These are phyloP conservation scores for Epizoanthus illoricatus DNA, from an alignment of 92 coral and sea anemone species.

Conservation along the genomic window DNA sequence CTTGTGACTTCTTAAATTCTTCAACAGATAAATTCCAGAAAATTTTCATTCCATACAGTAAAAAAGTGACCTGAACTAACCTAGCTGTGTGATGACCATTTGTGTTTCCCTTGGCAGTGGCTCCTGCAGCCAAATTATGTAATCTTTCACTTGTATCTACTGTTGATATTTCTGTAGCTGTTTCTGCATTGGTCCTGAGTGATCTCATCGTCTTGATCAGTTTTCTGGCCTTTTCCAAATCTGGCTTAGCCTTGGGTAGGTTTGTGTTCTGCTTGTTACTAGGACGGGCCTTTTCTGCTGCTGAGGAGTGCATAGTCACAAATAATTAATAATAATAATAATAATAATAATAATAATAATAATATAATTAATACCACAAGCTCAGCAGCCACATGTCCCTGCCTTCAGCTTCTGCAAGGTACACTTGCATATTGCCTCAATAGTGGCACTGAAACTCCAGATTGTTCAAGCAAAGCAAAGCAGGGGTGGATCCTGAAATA, in stretches of 20 bases:
- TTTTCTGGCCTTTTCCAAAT: slow-evolving; percentile 77
- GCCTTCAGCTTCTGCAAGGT: no score
- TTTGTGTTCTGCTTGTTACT: slow-evolving; percentile 4
- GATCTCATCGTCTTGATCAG: slow-evolving; percentile 76
- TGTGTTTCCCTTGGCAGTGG: slow-evolving; percentile 19
- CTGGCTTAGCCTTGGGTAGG: slow-evolving; percentile 57
- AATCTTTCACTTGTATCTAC: slow-evolving; percentile 55
- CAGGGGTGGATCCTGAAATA: no score
- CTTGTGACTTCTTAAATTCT: no score
- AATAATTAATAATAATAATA: no score
- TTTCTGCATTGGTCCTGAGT: slow-evolving; percentile 62
- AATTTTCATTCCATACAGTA: background rate
- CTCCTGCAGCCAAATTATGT: slow-evolving; percentile 62
- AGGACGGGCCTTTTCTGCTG: slow-evolving; percentile 1
- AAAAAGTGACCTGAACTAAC: no score
- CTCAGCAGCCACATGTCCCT: no score
- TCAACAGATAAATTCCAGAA: no score
- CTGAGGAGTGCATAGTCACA: background rate
- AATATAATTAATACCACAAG: no score
- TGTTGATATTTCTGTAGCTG: slow-evolving; percentile 44
- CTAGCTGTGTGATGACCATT: background rate
- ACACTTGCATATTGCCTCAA: no score
- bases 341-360: no score
- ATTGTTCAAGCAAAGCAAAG: no score
- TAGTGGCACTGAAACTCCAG: no score